Conservation (phyloP, 2,888 invertebrate genomes). For the Drosophila merina region DNA sequence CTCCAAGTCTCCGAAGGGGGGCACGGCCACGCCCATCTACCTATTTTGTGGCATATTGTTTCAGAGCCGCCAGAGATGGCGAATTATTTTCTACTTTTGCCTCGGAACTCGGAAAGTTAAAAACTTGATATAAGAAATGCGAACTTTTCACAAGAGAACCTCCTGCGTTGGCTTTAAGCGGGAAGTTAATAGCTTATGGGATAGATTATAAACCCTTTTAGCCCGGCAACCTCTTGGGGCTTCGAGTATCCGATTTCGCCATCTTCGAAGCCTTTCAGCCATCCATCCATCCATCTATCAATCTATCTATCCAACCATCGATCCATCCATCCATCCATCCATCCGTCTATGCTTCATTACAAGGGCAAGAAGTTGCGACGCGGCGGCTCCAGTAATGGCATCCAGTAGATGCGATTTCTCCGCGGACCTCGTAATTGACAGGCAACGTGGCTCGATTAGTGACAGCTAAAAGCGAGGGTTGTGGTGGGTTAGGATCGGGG, state of each 20-base stretch:
- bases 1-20: not conserved
- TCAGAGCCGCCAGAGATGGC: not conserved
- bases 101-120: not conserved
- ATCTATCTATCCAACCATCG: not conserved
- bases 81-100: not conserved
- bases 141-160: not conserved
- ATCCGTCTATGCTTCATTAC: slow-evolving; percentile 30
- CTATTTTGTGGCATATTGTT: slow-evolving; percentile 5
- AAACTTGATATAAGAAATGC: not conserved
- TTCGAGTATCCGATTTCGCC: not conserved
- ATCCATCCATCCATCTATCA: not conserved
- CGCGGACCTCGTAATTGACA: slow-evolving; percentile 36
- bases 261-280: slow-evolving; percentile 1
- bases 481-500: not conserved
- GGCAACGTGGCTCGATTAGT: slow-evolving; percentile 39
- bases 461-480: not conserved
- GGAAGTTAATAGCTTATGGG: not conserved
- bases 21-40: not conserved
- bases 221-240: not conserved
- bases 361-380: slow-evolving; percentile 5
- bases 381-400: slow-evolving; percentile 1
- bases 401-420: slow-evolving; percentile 11
- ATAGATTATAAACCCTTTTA: not conserved
- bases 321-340: slow-evolving; percentile 7
- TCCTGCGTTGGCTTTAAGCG: not conserved